Base-by-base conservation (phyloP, 2,888 invertebrate genomes). In the Hirtodrosophila cameraria region DNA sequence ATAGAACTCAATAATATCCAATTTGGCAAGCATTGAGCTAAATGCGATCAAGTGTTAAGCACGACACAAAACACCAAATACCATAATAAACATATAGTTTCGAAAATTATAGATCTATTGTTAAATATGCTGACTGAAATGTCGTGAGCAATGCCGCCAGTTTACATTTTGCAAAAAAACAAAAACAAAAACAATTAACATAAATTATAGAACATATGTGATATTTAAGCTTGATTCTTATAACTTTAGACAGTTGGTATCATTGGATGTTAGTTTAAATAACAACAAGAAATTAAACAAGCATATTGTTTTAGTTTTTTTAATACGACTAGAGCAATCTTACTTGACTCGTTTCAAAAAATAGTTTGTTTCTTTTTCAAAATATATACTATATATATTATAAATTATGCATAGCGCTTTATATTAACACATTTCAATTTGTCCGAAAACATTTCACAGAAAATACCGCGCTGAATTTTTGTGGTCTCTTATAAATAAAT, bases 391-490 rank as follows among this genome's bases (percentile, higher is more conserved):
- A 35, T 39, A 23, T 4, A 2, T 5, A 23, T 7, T 39, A 57
- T 75, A 68, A 82, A 66, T 75, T 70, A 82, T 82, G 49, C 62
- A 62, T 48, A 60, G 16, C 58, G 58, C 59, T 60, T 65, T 16
- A 38, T 66, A 78, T 82, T 73, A 85, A 82, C 70, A 85, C 83
- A 81, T 81, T 85, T 85, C 83, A 81, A 81, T 81, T 81, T 85
- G 81, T 85, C 82, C 38, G 45, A 70, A 61, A 46, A 58, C 35
- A 45, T 64, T 49, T 54, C 55, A 72, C 71, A 65, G 20, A 39
- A 33, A 54, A 38, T 18, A 41, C 53, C 59, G 62, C 59, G 62
- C 55, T 54, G 52, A 33, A 33, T 35, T 25, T 52, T 58, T 55
- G 52, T 42, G 36, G 48, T 28, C 54, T 43, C 38, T 50, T 38